Evolutionary conservation across 2,113 vertebrate species (phyloP), one percentile per base, ranked within the genome.

Genomic region (Mionectes macconnelli): DNA sequence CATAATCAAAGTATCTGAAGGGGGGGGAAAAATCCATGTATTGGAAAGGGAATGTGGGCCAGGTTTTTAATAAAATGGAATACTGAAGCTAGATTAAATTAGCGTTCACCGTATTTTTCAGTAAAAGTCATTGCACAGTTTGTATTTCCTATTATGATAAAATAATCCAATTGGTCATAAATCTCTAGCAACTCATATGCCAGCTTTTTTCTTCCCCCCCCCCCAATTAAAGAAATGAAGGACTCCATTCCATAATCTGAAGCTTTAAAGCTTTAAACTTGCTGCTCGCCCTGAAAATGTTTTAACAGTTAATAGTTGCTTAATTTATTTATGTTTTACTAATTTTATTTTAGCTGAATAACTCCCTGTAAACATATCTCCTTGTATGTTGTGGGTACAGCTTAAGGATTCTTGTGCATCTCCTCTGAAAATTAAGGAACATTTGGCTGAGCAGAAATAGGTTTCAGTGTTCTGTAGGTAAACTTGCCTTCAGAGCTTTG

Each of bases 151-250:
- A 6, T 73, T 49, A 44, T 17, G 21, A 55, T 75, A 76, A 91
- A 90, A 62, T 73, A 79, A 72, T 73, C 22, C 23, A 66, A 11
- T 27, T 25, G 3, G 16, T 83, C 7, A 12, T 79, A 14, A 28
- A 16, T n/a, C 28, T 87, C 6, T 73, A 45, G 30, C 23, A 57
- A 47, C 9, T 69, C 35, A 25, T 9, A 60, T 40, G 8, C 9
- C 21, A 7, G 5, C 3, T 31, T 76, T n/a, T 30, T 28, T 16
- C 3, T 0, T 49, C 23, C 1, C 2, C 4, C 4, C 1, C 19
- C 15, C 27, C 0, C 0, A 59, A 60, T 74, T 69, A 79, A 87
- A 79, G 45, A 60, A 85, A 67, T n/a, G 9, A 45, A 66, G 14
- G 52, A 53, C 7, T 59, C 80, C 17, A 17, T 64, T 77, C 14